Base-by-base conservation (phyloP, 1,140 invertebrate species). In the Trichogramma pretiosum region DNA sequence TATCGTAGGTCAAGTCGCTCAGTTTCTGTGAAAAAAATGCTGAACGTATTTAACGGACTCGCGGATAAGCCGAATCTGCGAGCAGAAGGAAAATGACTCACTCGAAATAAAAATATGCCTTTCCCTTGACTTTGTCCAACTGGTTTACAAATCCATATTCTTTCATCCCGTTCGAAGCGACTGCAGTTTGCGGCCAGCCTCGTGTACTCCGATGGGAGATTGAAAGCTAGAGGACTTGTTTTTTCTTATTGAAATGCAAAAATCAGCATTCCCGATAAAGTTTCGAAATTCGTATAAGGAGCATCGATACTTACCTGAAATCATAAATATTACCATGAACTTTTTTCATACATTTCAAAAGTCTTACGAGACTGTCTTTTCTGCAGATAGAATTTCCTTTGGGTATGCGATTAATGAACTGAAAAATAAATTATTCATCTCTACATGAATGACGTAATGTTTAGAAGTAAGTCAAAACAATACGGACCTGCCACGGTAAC, bases 111-210 rank as follows among this genome's bases (percentile, higher is more conserved):
- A 62, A 85, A 85, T 51, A 91, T 90, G 34, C 87, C 87, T 58
- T 79, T 75, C 1, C 87, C 87, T 69, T 89, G 83, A 54, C 86
- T 89, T 60, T 86, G 80, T 1, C 85, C 83, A 0, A 88, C 85
- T 7, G 88, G 89, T 59, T 91, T 92, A 61, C 84, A 89, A 46
- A 91, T 91, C 87, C 88, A 91, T 14, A 87, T 77, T 47, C 62
- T 63, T 36, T 71, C 62, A 26, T 67, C 62, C 19, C 68, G 65
- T 24, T 70, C 65, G 22, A 59, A 64, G 34, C 62, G 62, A 49
- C 58, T 83, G 59, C 84, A 89, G 61, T 89, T 83, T 2, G 83
- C 81, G 3, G 87, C 84, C 54, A 89, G 72, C 65, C 85, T 87
- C 0, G 85, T 86, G 59, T 90, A 92, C 60, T 92, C 88, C 50